Evolutionary conservation across 2,797 vertebrate genomes (phyloP).

Genomic region (Taeniopygia guttata): DNA sequence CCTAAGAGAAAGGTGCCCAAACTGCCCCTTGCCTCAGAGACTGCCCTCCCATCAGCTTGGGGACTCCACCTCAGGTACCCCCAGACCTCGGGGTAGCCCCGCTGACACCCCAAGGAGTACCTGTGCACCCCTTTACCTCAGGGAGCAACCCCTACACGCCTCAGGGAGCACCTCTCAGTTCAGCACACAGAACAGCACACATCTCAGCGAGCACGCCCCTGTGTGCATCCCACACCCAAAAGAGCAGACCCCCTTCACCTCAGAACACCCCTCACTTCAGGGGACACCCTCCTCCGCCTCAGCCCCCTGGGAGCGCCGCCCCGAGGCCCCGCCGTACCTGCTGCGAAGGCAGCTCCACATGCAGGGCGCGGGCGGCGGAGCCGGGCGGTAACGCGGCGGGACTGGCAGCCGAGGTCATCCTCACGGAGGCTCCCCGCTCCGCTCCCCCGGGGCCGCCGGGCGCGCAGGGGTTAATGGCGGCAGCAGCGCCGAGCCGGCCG

Average conservation of each 20-base stretch:
- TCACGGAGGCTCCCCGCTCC: neutral
- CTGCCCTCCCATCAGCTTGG: no score
- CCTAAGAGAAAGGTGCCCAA: neutral
- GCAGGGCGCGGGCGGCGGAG: conserved; percentile 75
- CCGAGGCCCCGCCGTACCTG: conserved; percentile 79
- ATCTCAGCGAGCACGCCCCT: neutral
- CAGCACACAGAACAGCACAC: neutral
- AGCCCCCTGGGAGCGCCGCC: neutral
- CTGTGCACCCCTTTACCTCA: neutral
- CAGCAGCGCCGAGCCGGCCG: neutral
- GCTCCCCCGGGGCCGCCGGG: neutral
- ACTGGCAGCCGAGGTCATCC: conserved; percentile 62
- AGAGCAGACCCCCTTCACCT: no score
- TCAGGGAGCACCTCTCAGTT: fast-evolving
- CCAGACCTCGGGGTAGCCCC: neutral
- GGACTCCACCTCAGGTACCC: neutral
- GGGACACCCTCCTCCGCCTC: neutral
- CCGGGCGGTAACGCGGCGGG: conserved; percentile 71
- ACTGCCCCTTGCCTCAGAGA: neutral
- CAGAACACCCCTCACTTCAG: no score
- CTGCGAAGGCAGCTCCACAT: conserved; percentile 93
- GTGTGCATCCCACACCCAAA: no score
- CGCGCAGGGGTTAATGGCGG: conserved; percentile 39
- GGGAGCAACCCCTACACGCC: neutral
- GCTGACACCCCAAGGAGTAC: no score